A percentile compares a stretch with the other conserved stretches of the same genome.
phyloP scores from a whole-genome alignment of 2,797 vertebrate species.

The Microctenopoma stevenorrisi region DNA sequence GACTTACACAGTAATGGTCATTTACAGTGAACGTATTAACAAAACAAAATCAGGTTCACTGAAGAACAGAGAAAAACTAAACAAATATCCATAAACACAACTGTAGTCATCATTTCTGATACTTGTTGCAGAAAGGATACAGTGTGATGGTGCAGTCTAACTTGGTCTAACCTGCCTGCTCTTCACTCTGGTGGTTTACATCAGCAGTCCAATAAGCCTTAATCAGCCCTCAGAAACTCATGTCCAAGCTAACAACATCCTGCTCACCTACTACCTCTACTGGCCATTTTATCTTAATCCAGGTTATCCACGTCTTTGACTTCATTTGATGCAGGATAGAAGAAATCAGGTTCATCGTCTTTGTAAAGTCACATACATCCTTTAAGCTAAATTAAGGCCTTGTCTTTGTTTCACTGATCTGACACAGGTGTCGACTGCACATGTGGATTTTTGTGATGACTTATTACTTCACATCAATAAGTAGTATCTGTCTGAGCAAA shows the following conservation, averaged over 20 bases:
- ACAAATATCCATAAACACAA: conserved; percentile 55
- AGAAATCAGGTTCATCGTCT: neutral
- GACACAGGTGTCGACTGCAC: conserved; percentile 64
- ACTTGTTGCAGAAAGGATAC: conserved; percentile 37
- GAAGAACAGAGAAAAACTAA: conserved; percentile 28
- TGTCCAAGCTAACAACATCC: conserved; percentile 30
- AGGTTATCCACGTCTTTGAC: neutral
- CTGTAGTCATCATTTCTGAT: conserved; percentile 42
- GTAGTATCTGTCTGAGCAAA: conserved; percentile 43
- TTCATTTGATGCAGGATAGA: conserved; percentile 16
- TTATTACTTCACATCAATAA: conserved; percentile 14
- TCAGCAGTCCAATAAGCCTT: conserved; percentile 1
- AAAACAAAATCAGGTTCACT: conserved; percentile 61
- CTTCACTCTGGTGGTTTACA: conserved; percentile 36
- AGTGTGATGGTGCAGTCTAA: conserved; percentile 46
- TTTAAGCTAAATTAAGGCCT: conserved; percentile 8
- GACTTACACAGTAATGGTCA: conserved; percentile 83
- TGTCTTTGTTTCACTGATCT: conserved; percentile 8
- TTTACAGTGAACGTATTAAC: conserved; percentile 81
- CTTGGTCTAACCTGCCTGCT: conserved; percentile 33
- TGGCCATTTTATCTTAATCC: conserved; percentile 36
- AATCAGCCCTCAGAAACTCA: conserved; percentile 1
- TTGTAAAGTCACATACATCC: conserved; percentile 2
- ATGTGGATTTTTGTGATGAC: conserved; percentile 15
- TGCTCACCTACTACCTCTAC: conserved; percentile 56